Base-by-base conservation (phyloP, 2,888 invertebrate genomes). In the Asteroscopus sphinx region DNA sequence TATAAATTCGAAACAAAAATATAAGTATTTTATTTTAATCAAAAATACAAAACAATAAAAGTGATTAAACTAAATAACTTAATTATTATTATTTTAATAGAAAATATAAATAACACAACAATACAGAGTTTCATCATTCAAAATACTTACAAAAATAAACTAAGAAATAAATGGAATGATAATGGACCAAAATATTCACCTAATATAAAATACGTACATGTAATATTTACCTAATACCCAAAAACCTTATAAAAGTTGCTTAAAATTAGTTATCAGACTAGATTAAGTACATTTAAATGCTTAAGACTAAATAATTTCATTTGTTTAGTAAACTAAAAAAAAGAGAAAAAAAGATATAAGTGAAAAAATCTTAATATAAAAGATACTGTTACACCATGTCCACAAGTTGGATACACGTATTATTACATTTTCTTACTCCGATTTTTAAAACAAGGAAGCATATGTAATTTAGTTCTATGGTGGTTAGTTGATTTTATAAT, bases 201-300 rank as follows among this genome's bases (percentile, higher is more conserved):
- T 30, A 52, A 63, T 36, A 52, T 21, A 61, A 45, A 67, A 61
- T 58, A 41, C 36, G 37, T 51, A 68, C 56, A 56, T 61, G 42
- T 51, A 48, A 60, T 40, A 58, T 67, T 72, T 65, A 69, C 46
- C 66, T 66, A 73, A 69, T 75, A 83, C 81, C 81, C 78, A 73
- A 76, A 68, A 77, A 74, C 81, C 80, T 75, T 81, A 69, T 67
- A 77, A 79, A 78, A 79, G 54, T 65, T 47, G 46, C 64, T 67
- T 76, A 73, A 55, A 60, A 53, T 64, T 74, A 61, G 17, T 57
- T 76, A 68, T 64, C 39, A 61, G 69, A 80, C 79, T 79, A 81
- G 67, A 71, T 65, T 64, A 66, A 71, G 64, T 64, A 66, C 32
- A 68, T 37, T 71, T 62, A 65, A 45, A 78, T 73, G 57, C 73